Evolutionary conservation across 2,888 invertebrate species (phyloP), one percentile per base, ranked within the genome.

Genomic region (Heteromurus nitidus): DNA sequence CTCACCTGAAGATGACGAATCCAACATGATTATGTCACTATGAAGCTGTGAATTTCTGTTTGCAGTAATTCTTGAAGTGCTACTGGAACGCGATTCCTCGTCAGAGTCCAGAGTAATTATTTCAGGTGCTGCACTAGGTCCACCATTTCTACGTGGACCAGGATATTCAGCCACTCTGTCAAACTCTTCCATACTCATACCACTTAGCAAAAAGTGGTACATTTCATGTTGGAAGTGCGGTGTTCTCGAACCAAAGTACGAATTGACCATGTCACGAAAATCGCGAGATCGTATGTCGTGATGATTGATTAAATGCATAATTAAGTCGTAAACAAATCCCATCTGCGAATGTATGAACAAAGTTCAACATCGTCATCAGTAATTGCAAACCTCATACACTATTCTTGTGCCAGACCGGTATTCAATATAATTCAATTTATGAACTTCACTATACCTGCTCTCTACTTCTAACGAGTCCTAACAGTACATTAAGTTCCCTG

Each of bases 201-300:
- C 87, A 64, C 96, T 96, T 30, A 94, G 92, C 36, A 97, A 96
- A 90, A 94, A 98, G 89, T 93, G 93, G 87, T 93, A 93, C 82
- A 98, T 92, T 88, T 98, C 97, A 88, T 97, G 96, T 36, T 95
- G 92, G 89, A 98, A 98, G 89, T 97, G 97, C 79, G 93, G 92
- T 0, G 96, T 95, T 85, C 93, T 91, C 0, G 91, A 90, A 22
- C 93, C 93, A 83, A 96, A 91, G 88, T 93, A 94, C 16, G 93
- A 92, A 30, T 91, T 91, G 69, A 96, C 89, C 16, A 92, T 91
- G 53, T 93, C 92, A 47, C 93, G 92, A 89, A 97, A 96, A 88
- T 93, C 93, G 9, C 88, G 88, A 72, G 89, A 88, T 26, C 86
- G 85, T 60, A 89, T 88, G 36, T 90, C 87, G 53, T 89, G 89